phyloP scores from a whole-genome alignment of 2,113 vertebrate genomes.

The Ptychochromis oligacanthus region DNA sequence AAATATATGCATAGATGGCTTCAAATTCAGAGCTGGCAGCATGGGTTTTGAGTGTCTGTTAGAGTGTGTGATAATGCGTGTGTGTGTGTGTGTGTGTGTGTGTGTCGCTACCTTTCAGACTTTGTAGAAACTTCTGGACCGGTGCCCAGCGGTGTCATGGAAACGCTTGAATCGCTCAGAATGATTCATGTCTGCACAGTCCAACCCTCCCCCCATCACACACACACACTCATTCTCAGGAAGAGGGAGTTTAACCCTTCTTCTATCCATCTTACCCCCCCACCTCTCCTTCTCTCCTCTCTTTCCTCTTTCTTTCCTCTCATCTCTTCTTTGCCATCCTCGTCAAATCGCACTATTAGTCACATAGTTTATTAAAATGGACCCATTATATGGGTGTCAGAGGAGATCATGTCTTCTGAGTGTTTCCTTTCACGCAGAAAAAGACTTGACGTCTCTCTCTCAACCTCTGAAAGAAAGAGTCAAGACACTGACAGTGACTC shows the following conservation, averaged over 20 bases:
- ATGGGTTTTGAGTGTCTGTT: constrained; percentile 29
- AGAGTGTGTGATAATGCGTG: constrained; percentile 22
- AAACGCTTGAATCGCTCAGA: constrained; percentile 96
- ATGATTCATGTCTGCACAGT: constrained; percentile 93
- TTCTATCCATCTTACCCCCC: constrained; percentile 71
- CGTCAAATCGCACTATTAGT: constrained; percentile 69
- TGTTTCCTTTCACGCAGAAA: constrained; percentile 46
- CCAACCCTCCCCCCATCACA: constrained; percentile 82
- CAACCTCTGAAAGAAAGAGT: constrained; percentile 25
- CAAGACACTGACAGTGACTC: constrained; percentile 11
- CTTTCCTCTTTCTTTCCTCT: constrained; percentile 25
- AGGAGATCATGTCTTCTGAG: constrained; percentile 60
- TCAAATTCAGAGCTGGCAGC: constrained; percentile 26
- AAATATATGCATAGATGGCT: constrained; percentile 49
- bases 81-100: constrained; percentile 23
- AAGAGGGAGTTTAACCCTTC: constrained; percentile 89
- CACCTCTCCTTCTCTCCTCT: neutral
- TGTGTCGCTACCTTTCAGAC: constrained; percentile 73
- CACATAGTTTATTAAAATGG: constrained; percentile 73
- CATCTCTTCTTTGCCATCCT: constrained; percentile 55
- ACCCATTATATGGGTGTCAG: constrained; percentile 69
- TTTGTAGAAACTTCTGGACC: constrained; percentile 90
- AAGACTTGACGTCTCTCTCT: constrained; percentile 38
- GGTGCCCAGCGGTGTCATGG: constrained; percentile 98
- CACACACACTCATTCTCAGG: constrained; percentile 43